Base-by-base conservation (phyloP, 1,140 invertebrate species). In the Tenebrio molitor region DNA sequence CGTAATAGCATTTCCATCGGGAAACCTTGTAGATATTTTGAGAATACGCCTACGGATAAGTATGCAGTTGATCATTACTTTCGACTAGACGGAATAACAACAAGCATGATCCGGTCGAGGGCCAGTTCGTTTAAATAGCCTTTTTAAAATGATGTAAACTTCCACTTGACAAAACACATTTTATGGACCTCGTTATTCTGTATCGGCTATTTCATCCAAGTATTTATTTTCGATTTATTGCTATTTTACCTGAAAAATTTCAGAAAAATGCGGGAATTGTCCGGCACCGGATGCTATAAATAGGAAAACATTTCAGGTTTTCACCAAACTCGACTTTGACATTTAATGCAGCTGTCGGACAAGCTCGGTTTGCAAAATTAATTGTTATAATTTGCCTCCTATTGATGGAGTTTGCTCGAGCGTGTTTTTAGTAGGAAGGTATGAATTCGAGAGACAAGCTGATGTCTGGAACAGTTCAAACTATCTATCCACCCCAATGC, bases 91-190 rank as follows among this genome's bases (percentile, higher is more conserved):
- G 76, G 76, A 76, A 79, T 75, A 79, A 79, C 76, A 79, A 79
- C 76, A 74, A 76, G 74, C 76, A 65, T 73, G 74, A 72, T 74
- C 77, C 75, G 62, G 69, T 76, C 69, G 64, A 76, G 76, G 78
- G 74, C 74, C 76, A 77, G 73, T 70, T 77, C 76, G 74, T 75
- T 74, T 75, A 75, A 77, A 70, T 39, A 64, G 72, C 66, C 67
- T 77, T 76, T 75, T 76, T 74, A 76, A 78, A 76, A 74, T 74
- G 75, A 76, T 72, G 77, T 74, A 78, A 79, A 79, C 79, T 80
- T 81, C 78, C 79, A 79, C 79, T 81, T 80, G 78, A 78, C 77
- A 71, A 76, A 80, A 80, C 73, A 74, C 76, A 76, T 77, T 78
- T 76, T 74, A 76, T 68, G 73, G 79, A 76, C 73, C 79, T 79